phyloP scores from a whole-genome alignment of 2,113 vertebrate genomes.

The Microtus richardsoni region DNA sequence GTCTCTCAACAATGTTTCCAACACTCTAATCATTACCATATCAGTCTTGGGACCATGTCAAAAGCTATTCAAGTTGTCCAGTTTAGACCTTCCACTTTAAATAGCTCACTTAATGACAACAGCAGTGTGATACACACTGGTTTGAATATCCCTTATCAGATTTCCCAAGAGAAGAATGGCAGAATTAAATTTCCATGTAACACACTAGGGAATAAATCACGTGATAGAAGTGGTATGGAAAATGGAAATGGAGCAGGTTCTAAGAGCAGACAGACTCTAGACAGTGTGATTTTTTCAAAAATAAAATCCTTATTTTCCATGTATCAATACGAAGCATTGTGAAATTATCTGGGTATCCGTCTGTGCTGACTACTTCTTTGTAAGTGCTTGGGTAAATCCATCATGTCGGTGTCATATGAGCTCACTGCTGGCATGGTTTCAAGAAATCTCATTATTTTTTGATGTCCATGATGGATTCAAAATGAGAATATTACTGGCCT shows the following conservation, averaged over 20 bases:
- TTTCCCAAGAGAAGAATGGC: neutral
- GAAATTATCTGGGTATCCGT: constrained; percentile 58
- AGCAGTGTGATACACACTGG: neutral
- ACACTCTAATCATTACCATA: neutral
- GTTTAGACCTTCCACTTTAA: neutral
- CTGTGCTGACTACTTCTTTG: constrained; percentile 56
- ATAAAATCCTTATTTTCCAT: neutral
- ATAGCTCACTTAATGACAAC: neutral
- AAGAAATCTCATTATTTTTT: constrained; percentile 87
- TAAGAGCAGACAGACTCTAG: neutral
- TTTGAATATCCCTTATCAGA: neutral
- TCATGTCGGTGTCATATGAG: constrained; percentile 83
- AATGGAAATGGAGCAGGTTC: constrained; percentile 54
- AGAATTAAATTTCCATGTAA: constrained; percentile 29
- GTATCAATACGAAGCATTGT: neutral
- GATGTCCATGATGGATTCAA: constrained; percentile 86
- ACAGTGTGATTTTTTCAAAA: neutral
- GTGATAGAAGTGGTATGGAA: constrained; percentile 32
- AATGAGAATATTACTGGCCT: constrained; percentile 85
- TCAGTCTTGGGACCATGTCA: neutral
- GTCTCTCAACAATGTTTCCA: neutral
- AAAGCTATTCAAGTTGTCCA: neutral
- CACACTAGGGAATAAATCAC: constrained; percentile 5
- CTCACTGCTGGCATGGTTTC: constrained; percentile 82
- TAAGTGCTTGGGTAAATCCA: constrained; percentile 82